Evolutionary conservation across 2,113 vertebrate genomes (phyloP), one percentile per base, ranked within the genome.

Genomic region (Cyanoliseus patagonus): DNA sequence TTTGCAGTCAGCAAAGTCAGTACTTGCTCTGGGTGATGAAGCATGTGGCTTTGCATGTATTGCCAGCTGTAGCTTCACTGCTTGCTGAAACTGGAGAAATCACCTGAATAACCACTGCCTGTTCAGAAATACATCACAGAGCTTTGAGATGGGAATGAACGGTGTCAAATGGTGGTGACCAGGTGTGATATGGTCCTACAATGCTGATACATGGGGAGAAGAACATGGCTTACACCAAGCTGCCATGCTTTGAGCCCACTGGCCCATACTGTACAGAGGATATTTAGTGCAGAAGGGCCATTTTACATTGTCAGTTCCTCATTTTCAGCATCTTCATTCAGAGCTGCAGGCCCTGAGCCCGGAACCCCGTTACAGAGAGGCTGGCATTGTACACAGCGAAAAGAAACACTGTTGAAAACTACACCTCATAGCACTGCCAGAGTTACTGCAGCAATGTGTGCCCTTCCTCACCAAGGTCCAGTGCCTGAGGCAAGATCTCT

Each of bases 101-200:
- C 63, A 49, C 15, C 42, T 24, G 6, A 49, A 20, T 8, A 62
- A 18, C 23, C 27, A 16, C 76, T 53, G 9, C 0, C 0, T n/a
- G 49, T 77, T 77, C 77, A 84, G 74, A 74, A 92, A 68, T 17
- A 55, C 3, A 7, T 8, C 33, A 16, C 33, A 42, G 44, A 86
- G 41, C 23, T 10, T 31, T 37, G 41, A 75, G 37, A 53, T 1
- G 7, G 62, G 31, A 0, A 0, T 28, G 24, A 74, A 39, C 8
- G 24, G 63, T 13, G 28, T 31, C 55, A 82, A 37, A 57, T 4
- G 0, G 24, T 2, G 1, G 30, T 41, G 44, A 81, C 23, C 11
- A 27, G 8, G 9, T 91, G 27, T 28, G 24, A 63, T 14, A 44
- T 1, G 1, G 24, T 41, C 28, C n/a, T 57, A 84, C 49, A 53